Conservation (phyloP, 2,113 vertebrate species). For the Malurus alboscapulatus region DNA sequence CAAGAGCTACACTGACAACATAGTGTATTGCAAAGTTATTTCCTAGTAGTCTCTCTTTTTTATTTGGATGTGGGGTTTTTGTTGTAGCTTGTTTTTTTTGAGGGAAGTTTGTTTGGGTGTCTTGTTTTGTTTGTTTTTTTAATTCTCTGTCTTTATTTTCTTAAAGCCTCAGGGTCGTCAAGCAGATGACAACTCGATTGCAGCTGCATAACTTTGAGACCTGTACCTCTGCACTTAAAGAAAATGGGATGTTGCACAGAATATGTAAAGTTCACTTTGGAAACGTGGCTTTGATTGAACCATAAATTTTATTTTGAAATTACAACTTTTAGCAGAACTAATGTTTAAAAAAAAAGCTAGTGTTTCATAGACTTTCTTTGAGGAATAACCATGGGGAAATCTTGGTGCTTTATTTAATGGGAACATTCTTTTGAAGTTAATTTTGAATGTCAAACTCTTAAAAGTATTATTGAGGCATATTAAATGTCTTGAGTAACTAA, state of each 20-base stretch:
- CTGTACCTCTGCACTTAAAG: background rate
- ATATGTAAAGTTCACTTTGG: background rate
- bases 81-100: background rate
- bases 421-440: background rate
- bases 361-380: conserved; percentile 44
- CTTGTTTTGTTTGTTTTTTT: background rate
- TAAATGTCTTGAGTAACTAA: background rate
- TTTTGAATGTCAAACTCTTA: background rate
- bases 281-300: conserved; percentile 46
- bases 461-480: conserved; percentile 18
- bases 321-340: conserved; percentile 18
- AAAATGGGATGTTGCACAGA: background rate
- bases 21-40: background rate
- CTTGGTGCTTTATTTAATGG: conserved; percentile 15
- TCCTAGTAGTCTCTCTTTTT: background rate
- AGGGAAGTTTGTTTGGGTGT: background rate
- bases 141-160: background rate
- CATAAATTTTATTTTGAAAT: conserved; percentile 45
- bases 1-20: background rate
- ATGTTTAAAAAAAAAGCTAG: conserved; percentile 1
- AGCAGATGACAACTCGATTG: conserved; percentile 83
- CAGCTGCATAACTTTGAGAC: conserved; percentile 79
- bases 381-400: conserved; percentile 39
- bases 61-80: background rate
- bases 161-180: conserved; percentile 92